Conservation (phyloP, 2,888 invertebrate genomes). For the Teinopalpus imperialis region DNA sequence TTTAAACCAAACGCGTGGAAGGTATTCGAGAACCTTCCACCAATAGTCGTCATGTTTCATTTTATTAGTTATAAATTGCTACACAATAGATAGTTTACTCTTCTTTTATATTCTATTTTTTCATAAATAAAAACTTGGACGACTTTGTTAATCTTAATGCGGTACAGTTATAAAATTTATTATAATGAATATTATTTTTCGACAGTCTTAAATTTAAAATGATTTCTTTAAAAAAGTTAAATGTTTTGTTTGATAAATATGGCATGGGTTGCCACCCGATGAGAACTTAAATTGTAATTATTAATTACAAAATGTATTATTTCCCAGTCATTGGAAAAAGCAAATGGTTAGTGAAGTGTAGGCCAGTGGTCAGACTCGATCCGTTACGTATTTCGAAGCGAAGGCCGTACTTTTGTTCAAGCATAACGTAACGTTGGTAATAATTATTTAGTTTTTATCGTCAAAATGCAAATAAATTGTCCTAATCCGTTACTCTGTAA, state of each 20-base stretch:
- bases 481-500: not conserved
- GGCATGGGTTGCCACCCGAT: too few relatives aligned
- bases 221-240: too few relatives aligned
- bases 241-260: too few relatives aligned
- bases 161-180: too few relatives aligned
- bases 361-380: conserved; percentile 12
- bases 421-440: conserved; percentile 22
- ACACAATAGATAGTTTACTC: conserved; percentile 19
- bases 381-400: conserved; percentile 35
- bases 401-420: conserved; percentile 37
- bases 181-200: too few relatives aligned
- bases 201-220: too few relatives aligned
- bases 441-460: conserved; percentile 13
- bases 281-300: too few relatives aligned
- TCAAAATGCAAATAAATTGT: conserved; percentile 7
- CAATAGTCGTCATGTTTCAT: conserved; percentile 2
- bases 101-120: too few relatives aligned
- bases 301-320: not conserved
- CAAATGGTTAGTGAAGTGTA: conserved; percentile 14
- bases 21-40: conserved; percentile 3
- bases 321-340: conserved; percentile 11
- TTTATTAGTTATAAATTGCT: conserved; percentile 12
- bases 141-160: too few relatives aligned
- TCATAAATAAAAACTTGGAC: too few relatives aligned
- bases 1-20: not conserved